Base-by-base conservation (phyloP, 2,888 invertebrate genomes). In the Lycaena phlaeas region DNA sequence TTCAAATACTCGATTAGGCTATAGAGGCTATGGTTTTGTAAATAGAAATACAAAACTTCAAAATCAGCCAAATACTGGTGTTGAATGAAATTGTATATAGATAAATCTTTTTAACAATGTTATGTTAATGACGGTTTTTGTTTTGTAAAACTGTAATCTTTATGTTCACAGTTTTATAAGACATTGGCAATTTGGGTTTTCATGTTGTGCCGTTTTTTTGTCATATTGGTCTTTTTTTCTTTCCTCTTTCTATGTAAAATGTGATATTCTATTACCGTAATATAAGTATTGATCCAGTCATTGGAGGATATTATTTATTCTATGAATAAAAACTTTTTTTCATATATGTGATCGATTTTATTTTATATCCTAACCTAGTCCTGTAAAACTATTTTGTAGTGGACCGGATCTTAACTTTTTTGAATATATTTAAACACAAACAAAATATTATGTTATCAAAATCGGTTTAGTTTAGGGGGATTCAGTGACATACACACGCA, bases 241-340 rank as follows among this genome's bases (percentile, higher is more conserved):
- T 42, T 44, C 45, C 48, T 42, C 37, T 26, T 39, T 31, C 14
- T 11, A 30, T 38, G 25, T 18, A 14, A 29, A 29, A 28, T 39
- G 39, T 39, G 30, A 39, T 45, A 42, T 38, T 42, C 42, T 36
- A 36, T 29, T 40, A 41, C 28, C 38, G 39, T 57, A 22, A 22
- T 9, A 52, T 53, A 51, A 51, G 44, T 28, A 44, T 38, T 43
- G 43, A 30, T 48, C 48, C 48, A 48, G 38, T 43, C 25, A 37
- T 38, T 50, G 48, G 50, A 50, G 30, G 27, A 53, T 51, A 59
- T 63, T 76, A 79, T 81, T 81, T 81, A 81, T 79, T 77, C 68
- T 74, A 68, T 74, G 77, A 79, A 81, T 79, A 78, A 79, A 75
- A 50, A 52, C 52, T 59, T 48, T 56, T 48, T 56, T 53, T 54